Conservation (phyloP, 2,113 vertebrate genomes). For the Zapus hudsonius region DNA sequence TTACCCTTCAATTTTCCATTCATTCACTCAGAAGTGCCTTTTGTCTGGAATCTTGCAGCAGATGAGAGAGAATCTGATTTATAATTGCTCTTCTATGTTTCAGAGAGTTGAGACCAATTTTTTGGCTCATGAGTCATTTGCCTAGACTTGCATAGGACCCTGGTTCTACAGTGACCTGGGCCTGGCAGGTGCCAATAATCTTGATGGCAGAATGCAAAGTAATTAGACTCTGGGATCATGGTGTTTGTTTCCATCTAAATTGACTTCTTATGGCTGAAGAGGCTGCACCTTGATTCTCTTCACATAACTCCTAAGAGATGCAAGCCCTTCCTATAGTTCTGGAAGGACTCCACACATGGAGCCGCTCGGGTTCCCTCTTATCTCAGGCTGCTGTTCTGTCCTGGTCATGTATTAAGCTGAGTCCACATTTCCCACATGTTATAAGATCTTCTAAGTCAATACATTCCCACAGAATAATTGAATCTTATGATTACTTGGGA, state of each 20-base stretch:
- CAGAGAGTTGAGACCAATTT: neutral
- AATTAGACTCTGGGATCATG: too few relatives aligned
- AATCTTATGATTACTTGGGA: neutral
- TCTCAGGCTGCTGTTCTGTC: neutral
- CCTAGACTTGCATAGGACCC: neutral
- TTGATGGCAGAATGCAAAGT: neutral
- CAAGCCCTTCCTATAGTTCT: neutral
- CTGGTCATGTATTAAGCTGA: neutral
- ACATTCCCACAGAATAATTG: neutral
- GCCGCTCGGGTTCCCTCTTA: neutral
- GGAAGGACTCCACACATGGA: neutral
- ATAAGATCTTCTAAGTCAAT: neutral
- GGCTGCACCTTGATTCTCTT: accelerated
- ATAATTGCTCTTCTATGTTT: neutral
- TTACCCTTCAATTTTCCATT: neutral
- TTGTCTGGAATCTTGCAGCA: neutral
- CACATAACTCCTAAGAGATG: neutral
- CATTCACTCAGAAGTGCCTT: neutral
- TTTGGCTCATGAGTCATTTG: neutral
- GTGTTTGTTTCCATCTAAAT: neutral
- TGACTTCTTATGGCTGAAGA: neutral
- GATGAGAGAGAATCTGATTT: neutral
- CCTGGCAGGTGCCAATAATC: neutral
- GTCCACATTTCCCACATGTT: neutral
- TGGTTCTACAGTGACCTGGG: accelerated